These are phyloP conservation scores for Syrrhaptes paradoxus DNA, from an alignment of 2,113 vertebrate species.

Conservation along the genomic window DNA sequence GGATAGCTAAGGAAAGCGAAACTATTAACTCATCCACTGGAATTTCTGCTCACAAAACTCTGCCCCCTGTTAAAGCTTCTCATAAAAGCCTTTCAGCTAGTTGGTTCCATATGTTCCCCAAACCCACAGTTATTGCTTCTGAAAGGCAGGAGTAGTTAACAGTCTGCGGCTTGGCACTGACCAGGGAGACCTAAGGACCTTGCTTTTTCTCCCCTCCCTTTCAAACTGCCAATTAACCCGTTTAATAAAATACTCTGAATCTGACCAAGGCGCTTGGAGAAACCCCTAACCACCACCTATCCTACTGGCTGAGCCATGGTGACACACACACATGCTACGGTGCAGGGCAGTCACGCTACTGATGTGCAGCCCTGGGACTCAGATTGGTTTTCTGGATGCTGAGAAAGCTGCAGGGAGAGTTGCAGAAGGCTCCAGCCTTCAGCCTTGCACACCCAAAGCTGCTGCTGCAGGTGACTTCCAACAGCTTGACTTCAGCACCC, in stretches of 20 bases:
- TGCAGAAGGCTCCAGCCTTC: background rate
- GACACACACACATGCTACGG: background rate
- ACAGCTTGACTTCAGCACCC: background rate
- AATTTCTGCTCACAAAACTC: constrained; percentile 69
- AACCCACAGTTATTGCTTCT: constrained; percentile 70
- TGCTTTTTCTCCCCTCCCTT: background rate
- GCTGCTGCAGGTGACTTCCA: background rate
- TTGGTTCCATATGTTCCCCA: constrained; percentile 75
- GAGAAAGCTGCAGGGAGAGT: background rate
- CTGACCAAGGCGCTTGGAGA: background rate
- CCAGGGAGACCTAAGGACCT: constrained; percentile 63
- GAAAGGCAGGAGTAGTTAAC: constrained; percentile 74
- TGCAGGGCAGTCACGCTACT: background rate
- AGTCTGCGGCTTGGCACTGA: constrained; percentile 71
- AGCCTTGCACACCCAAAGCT: background rate
- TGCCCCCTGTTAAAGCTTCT: constrained; percentile 70
- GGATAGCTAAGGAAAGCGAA: constrained; percentile 71
- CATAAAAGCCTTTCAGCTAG: constrained; percentile 70
- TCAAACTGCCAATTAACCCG: constrained; percentile 58
- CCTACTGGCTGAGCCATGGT: background rate
- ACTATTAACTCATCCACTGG: constrained; percentile 73
- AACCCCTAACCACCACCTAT: background rate
- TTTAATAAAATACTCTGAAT: constrained; percentile 49
- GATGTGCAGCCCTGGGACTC: background rate
- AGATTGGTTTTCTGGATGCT: background rate